Percentiles rank a stretch among this genome's conserved stretches.
Conservation (phyloP, 1,140 invertebrate species). For the Euura saliciscinereae region DNA sequence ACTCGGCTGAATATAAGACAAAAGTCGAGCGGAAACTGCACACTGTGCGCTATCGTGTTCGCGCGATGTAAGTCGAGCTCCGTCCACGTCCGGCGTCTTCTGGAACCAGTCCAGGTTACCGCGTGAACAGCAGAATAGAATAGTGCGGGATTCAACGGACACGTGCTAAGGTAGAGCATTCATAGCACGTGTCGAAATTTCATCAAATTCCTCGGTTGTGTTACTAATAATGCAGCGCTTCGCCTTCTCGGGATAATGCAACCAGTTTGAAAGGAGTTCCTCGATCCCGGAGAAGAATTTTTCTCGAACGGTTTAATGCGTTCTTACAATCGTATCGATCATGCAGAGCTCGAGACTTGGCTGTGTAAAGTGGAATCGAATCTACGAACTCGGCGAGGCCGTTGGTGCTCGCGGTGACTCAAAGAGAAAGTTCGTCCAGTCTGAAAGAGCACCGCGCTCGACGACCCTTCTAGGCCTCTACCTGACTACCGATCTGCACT, state of each 20-base stretch:
- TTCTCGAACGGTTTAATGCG: not conserved
- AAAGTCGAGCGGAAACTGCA: constrained; percentile 4
- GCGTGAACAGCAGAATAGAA: not conserved
- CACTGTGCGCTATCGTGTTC: not conserved
- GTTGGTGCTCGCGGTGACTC: not conserved
- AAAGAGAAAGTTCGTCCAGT: constrained; percentile 7
- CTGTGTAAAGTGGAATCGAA: not conserved
- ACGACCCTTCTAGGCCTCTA: not conserved
- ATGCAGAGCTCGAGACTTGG: not conserved
- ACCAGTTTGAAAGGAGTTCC: no score
- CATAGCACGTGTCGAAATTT: not conserved
- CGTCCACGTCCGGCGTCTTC: not conserved
- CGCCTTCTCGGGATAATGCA: no score
- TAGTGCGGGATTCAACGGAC: not conserved
- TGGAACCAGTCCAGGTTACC: not conserved
- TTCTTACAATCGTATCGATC: not conserved
- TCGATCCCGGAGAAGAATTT: no score
- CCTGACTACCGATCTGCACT: no score
- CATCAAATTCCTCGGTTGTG: not conserved
- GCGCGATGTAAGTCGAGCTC: not conserved
- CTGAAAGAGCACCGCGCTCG: not conserved
- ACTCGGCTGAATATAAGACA: not conserved
- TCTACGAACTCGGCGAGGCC: not conserved
- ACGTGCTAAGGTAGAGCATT: not conserved
- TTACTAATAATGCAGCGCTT: no score